phyloP scores from a whole-genome alignment of 1,140 invertebrate species.

The Grapholita molesta region DNA sequence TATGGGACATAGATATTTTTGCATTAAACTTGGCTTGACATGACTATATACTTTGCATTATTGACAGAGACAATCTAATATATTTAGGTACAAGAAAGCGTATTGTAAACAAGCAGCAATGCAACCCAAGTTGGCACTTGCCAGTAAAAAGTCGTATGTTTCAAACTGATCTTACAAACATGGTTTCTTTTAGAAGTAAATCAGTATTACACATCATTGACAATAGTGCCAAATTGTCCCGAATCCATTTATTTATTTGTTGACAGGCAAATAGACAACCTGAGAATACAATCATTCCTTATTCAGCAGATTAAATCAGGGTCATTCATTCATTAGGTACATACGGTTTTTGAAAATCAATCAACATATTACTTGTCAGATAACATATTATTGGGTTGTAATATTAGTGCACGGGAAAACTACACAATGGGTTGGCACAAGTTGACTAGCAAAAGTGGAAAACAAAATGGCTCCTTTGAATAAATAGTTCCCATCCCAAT shows the following conservation, averaged over 20 bases:
- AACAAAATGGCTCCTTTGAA: no score
- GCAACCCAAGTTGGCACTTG: background rate
- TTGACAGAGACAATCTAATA: background rate
- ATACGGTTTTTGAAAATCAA: no score
- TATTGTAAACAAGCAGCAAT: background rate
- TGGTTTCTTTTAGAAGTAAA: background rate
- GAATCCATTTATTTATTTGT: background rate
- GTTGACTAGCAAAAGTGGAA: no score
- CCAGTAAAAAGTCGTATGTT: background rate
- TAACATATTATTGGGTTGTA: no score
- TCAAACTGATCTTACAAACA: background rate
- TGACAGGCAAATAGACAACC: background rate
- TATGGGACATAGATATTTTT: no score
- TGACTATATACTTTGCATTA: no score
- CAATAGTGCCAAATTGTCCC: background rate
- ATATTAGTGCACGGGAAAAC: no score
- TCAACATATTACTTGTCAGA: no score
- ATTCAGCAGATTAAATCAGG: no score
- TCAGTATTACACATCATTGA: background rate
- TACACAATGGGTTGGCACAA: no score
- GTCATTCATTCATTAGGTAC: no score
- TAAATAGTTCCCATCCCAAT: no score
- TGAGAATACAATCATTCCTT: background rate
- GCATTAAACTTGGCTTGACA: background rate
- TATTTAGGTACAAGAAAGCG: background rate